A percentile compares a stretch with the other conserved stretches of the same genome.
phyloP scores from a whole-genome alignment of 1,140 invertebrate species.

The Nilaparvata lugens region DNA sequence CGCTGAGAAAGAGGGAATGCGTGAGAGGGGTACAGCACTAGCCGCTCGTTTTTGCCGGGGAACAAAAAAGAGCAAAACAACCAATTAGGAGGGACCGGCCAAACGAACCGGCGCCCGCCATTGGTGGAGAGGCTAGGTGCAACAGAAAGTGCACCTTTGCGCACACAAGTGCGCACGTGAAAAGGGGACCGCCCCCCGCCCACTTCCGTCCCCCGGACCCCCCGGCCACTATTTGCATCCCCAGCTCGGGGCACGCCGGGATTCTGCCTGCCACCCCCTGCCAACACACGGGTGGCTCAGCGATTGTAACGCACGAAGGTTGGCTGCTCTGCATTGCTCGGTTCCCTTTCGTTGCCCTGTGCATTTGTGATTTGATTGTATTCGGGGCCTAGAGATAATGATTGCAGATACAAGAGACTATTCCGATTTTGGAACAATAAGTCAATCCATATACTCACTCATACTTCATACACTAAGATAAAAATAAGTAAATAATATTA shows the following conservation, averaged over 20 bases:
- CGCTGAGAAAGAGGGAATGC: no score
- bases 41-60: not conserved
- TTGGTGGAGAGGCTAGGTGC: not conserved
- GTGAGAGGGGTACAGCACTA: no score
- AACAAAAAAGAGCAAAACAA: constrained; percentile 1
- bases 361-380: no score
- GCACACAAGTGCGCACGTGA: not conserved
- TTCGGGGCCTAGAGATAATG: no score
- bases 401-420: no score
- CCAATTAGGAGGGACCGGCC: not conserved
- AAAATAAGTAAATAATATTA: no score
- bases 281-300: not conserved
- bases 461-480: no score
- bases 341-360: no score
- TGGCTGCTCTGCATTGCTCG: no score
- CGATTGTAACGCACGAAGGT: not conserved
- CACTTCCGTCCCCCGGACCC: not conserved
- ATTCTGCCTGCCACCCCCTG: not conserved
- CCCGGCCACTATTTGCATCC: not conserved
- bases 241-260: not conserved
- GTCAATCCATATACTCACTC: no score
- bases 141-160: not conserved
- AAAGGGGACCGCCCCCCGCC: not conserved
- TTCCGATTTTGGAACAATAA: no score
- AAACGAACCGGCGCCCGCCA: not conserved